phyloP scores from a whole-genome alignment of 2,888 invertebrate genomes.

The Nyleta sp. region DNA sequence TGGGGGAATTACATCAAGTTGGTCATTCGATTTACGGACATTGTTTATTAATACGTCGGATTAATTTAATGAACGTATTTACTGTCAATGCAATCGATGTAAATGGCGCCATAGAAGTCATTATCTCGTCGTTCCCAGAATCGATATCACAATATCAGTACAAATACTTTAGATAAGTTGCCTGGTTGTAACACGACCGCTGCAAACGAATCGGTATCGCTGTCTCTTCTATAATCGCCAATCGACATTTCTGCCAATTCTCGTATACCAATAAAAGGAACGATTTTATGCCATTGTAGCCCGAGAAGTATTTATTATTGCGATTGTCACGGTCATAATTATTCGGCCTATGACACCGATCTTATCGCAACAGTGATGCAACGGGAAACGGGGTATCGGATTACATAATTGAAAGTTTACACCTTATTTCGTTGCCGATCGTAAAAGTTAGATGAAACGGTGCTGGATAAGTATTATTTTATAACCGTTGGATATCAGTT shows the following conservation, averaged over 20 bases:
- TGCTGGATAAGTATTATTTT: no score
- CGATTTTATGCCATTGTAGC: conserved; percentile 29
- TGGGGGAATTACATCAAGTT: conserved; percentile 14
- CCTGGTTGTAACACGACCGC: conserved; percentile 56
- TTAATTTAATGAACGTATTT: conserved; percentile 40
- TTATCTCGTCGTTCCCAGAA: conserved; percentile 67
- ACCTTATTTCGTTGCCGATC: background rate
- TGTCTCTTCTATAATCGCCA: conserved; percentile 45
- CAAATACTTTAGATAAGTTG: conserved; percentile 67
- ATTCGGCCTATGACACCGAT: conserved; percentile 25
- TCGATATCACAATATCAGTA: conserved; percentile 71
- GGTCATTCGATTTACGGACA: conserved; percentile 8
- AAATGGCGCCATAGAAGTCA: conserved; percentile 42
- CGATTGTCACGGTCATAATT: conserved; percentile 36
- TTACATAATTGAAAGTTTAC: conserved; percentile 27
- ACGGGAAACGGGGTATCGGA: conserved; percentile 18
- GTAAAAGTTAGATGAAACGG: background rate
- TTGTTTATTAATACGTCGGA: conserved; percentile 35
- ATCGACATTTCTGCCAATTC: conserved; percentile 45
- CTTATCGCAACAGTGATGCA: conserved; percentile 27
- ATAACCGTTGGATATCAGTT: no score
- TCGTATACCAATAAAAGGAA: conserved; percentile 39
- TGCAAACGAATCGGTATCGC: conserved; percentile 49
- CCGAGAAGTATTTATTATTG: conserved; percentile 30
- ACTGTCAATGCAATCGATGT: conserved; percentile 45